These are phyloP conservation scores for Drosophila pseudotakahashii DNA, from an alignment of 2,888 invertebrate species.

Conservation along the genomic window DNA sequence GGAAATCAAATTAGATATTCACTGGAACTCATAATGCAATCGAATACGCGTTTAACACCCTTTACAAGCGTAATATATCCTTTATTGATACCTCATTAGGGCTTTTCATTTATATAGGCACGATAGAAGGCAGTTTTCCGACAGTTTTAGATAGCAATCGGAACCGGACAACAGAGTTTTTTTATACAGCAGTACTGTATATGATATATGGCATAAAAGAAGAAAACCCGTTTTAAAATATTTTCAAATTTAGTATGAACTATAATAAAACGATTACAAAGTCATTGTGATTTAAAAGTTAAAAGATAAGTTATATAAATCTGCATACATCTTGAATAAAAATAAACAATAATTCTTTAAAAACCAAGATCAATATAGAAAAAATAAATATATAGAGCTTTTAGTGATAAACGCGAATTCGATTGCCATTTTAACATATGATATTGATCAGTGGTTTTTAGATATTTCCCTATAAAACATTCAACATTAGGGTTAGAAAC, in stretches of 20 bases:
- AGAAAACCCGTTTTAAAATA: too few relatives aligned
- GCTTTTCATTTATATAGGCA: slow-evolving; percentile 30
- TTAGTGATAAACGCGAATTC: not conserved
- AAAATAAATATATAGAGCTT: too few relatives aligned
- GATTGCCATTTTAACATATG: not conserved
- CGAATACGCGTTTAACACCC: slow-evolving; percentile 65
- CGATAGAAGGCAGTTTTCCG: slow-evolving; percentile 7
- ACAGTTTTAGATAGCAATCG: slow-evolving; percentile 12
- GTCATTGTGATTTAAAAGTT: too few relatives aligned
- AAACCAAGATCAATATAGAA: too few relatives aligned
- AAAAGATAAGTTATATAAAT: too few relatives aligned
- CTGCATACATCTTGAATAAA: too few relatives aligned
- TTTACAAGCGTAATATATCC: slow-evolving; percentile 74
- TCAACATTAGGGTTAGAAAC: not conserved
- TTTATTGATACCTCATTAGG: slow-evolving; percentile 73
- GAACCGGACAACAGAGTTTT: not conserved
- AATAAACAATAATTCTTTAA: too few relatives aligned
- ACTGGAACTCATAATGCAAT: slow-evolving; percentile 66
- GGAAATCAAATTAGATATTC: slow-evolving; percentile 56
- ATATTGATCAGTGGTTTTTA: not conserved
- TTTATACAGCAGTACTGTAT: too few relatives aligned
- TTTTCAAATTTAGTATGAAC: too few relatives aligned
- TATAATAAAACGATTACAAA: too few relatives aligned
- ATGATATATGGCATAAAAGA: too few relatives aligned
- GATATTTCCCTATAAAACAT: not conserved